Base-by-base conservation (phyloP, 2,888 invertebrate species). In the Entomobrya proxima region DNA sequence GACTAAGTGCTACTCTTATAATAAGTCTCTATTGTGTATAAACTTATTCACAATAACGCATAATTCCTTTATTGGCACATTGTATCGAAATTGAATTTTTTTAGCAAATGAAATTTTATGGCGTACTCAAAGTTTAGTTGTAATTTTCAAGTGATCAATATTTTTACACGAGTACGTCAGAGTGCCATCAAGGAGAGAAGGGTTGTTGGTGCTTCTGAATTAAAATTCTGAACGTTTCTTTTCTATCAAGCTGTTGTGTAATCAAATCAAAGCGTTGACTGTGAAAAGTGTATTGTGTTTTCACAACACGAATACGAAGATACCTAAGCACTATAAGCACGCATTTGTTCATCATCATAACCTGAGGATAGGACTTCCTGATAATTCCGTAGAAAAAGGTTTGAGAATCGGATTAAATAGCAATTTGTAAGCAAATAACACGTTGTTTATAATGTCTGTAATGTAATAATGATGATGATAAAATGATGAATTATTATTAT, bases 281-380 rank as follows among this genome's bases (percentile, higher is more conserved):
- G 24, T 44, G 69, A n/a, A 55, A 35, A 69, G n/a, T 44, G 40
- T 69, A 44, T 69, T 69, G 24, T 44, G 69, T 27, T 44, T 44
- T 44, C 44, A 15, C 44, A 18, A 13, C 69, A 52, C 69, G 69
- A 69, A 24, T 24, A 44, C n/a, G n/a, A n/a, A n/a, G n/a, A n/a
- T n/a, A n/a, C n/a, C n/a, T n/a, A n/a, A n/a, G n/a, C n/a, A n/a
- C n/a, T 69, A 27, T 9, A 11, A 11, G 32, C 24, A 40, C 15
- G 35, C 35, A 35, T 35, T 6, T 15, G 44, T 64, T 15, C 35
- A n/a, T n/a, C n/a, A n/a, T 18, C n/a, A 21, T 40, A 24, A 40
- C 67, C 69, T 74, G 74, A n/a, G n/a, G n/a, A 74, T 74, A 74
- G 52, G 32, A 74, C 74, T 74, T 74, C 74, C 74, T 52, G 74